Conservation (phyloP, 1,140 invertebrate species). For the Liolophura sinensis region DNA sequence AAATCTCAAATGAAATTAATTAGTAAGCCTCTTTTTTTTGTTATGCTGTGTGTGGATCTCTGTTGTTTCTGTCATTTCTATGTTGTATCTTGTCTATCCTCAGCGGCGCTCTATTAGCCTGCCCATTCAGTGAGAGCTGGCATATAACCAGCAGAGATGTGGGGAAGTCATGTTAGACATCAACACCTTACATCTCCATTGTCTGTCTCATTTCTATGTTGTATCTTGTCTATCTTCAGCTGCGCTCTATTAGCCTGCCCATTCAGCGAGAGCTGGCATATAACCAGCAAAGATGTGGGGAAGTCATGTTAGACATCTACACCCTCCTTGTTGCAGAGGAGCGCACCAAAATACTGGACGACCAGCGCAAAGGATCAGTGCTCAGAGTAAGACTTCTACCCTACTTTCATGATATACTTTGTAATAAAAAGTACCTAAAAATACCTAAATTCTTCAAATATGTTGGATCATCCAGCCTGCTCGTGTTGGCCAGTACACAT, state of each 20-base stretch:
- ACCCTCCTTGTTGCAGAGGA: slow-evolving; percentile 36
- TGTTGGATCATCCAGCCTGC: too few relatives aligned
- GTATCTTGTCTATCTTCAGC: slow-evolving; percentile 16
- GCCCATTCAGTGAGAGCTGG: slow-evolving; percentile 46
- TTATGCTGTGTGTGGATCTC: too few relatives aligned
- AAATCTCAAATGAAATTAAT: too few relatives aligned
- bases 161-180: slow-evolving; percentile 49
- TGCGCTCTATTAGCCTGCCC: slow-evolving; percentile 34
- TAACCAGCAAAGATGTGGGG: slow-evolving; percentile 34
- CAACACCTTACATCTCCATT: slow-evolving; percentile 16
- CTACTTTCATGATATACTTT: too few relatives aligned
- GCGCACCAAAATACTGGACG: slow-evolving; percentile 32
- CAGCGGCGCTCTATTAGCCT: slow-evolving; percentile 34
- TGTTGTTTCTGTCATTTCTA: background rate
- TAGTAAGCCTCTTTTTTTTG: too few relatives aligned
- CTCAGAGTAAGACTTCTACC: too few relatives aligned
- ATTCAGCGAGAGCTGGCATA: slow-evolving; percentile 48
- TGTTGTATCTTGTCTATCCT: slow-evolving; percentile 3
- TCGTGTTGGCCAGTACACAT: too few relatives aligned
- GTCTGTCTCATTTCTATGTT: background rate
- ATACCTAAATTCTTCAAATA: too few relatives aligned
- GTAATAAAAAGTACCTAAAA: too few relatives aligned
- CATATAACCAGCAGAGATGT: slow-evolving; percentile 36
- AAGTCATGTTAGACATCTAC: slow-evolving; percentile 49
- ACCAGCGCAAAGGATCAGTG: slow-evolving; percentile 42